Conservation (phyloP, 2,113 vertebrate species). For the Crotalus helleri region DNA sequence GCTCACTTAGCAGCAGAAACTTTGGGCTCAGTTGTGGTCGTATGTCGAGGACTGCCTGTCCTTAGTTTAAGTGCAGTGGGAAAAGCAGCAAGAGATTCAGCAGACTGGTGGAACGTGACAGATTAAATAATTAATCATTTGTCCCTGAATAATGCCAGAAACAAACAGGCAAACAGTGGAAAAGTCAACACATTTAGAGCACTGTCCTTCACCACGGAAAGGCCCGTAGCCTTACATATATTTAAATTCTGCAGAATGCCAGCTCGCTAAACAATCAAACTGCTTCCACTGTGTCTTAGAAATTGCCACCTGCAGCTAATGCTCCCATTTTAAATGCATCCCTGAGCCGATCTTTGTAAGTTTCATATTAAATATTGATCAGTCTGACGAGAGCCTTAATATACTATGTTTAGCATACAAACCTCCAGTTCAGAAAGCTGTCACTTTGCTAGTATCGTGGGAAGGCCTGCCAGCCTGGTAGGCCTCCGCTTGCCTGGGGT, state of each 20-base stretch:
- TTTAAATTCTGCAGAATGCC: conserved; percentile 44
- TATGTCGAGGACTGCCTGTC: too few relatives aligned
- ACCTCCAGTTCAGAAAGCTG: conserved; percentile 36
- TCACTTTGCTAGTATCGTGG: background rate
- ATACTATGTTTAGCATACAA: conserved; percentile 49
- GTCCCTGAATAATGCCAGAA: background rate
- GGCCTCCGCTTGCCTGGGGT: background rate
- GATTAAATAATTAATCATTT: conserved; percentile 17
- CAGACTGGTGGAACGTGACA: conserved; percentile 25
- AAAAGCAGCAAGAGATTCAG: conserved; percentile 8
- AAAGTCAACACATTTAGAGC: conserved; percentile 48
- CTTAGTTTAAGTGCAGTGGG: background rate
- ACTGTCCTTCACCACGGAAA: background rate
- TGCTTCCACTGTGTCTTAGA: conserved; percentile 58
- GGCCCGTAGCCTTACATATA: background rate
- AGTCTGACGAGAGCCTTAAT: conserved; percentile 62
- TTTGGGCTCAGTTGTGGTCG: too few relatives aligned
- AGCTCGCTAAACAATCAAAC: conserved; percentile 52
- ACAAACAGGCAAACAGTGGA: conserved; percentile 7
- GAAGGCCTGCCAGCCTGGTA: accelerated
- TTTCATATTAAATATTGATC: conserved; percentile 79
- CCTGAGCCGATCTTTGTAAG: conserved; percentile 73
- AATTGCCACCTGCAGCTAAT: conserved; percentile 75
- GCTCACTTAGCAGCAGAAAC: too few relatives aligned
- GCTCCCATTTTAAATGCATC: conserved; percentile 72